Percentiles rank a stretch among this genome's conserved stretches.
Evolutionary conservation across 2,888 invertebrate species (phyloP).

Genomic region (Cryptophagus acutangulus): DNA sequence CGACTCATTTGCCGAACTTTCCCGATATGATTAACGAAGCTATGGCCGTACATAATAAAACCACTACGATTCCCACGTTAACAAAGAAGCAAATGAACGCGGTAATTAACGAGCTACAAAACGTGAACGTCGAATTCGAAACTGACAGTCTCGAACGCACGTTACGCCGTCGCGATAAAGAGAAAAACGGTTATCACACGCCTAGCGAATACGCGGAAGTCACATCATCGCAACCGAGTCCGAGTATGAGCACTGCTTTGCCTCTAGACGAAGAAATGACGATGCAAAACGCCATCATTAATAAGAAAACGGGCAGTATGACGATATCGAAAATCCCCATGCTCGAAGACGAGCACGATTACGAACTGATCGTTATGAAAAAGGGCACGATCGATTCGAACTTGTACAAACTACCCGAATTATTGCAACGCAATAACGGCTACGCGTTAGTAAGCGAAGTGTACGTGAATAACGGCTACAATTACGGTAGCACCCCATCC

Average conservation of each 20-base stretch:
- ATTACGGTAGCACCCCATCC: conserved; percentile 57
- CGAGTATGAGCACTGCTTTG: conserved; percentile 66
- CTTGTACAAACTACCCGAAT: conserved; percentile 53
- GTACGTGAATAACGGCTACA: conserved; percentile 71
- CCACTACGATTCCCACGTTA: conserved; percentile 48
- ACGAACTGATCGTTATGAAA: conserved; percentile 47
- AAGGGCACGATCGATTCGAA: conserved; percentile 26
- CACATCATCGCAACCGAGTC: conserved; percentile 66
- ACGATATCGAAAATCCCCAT: conserved; percentile 48
- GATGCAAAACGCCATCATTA: conserved; percentile 70
- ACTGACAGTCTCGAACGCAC: conserved; percentile 68
- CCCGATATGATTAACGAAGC: conserved; percentile 67
- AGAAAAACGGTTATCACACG: conserved; percentile 51
- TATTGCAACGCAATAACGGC: conserved; percentile 50
- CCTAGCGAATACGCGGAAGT: conserved; percentile 61
- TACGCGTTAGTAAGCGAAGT: conserved; percentile 73
- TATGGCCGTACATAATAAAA: conserved; percentile 51
- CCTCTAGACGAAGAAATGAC: conserved; percentile 78
- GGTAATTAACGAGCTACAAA: conserved; percentile 54
- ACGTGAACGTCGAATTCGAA: conserved; percentile 56
- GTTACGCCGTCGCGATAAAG: too few species aligned
- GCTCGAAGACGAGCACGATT: conserved; percentile 45
- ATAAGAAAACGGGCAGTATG: conserved; percentile 55
- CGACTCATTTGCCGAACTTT: conserved; percentile 58
- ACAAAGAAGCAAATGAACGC: conserved; percentile 60